Conservation (phyloP, 2,888 invertebrate genomes). For the Plemyria rubiginata region DNA sequence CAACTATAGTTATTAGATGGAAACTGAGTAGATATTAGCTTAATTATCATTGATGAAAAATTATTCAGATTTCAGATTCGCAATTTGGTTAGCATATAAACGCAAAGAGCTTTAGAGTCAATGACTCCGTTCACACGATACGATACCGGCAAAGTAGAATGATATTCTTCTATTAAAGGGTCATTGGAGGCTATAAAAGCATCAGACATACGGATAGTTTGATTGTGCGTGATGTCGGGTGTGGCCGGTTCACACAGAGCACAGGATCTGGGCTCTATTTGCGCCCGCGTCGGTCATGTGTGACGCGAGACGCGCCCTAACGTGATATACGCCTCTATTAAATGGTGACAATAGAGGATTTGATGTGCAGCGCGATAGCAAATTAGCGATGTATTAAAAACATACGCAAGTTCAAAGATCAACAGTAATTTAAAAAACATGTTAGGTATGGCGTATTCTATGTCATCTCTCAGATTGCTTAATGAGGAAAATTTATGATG, state of each 20-base stretch:
- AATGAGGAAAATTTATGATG: too few relatives aligned
- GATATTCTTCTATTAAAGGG: conserved; percentile 43
- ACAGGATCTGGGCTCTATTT: conserved; percentile 84
- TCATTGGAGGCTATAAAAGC: conserved; percentile 34
- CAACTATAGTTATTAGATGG: not conserved
- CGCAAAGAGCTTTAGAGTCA: conserved; percentile 33
- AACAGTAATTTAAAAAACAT: conserved; percentile 2
- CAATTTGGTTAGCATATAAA: conserved; percentile 28
- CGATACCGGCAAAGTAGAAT: conserved; percentile 32
- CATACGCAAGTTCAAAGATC: conserved; percentile 23
- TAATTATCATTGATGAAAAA: conserved; percentile 4
- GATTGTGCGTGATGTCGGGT: conserved; percentile 59
- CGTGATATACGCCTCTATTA: conserved; percentile 53
- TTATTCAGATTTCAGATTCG: conserved; percentile 30
- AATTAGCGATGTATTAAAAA: conserved; percentile 29
- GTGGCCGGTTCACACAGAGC: conserved; percentile 70
- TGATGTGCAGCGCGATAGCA: conserved; percentile 35
- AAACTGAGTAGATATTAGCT: conserved; percentile 1
- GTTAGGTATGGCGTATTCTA: not conserved
- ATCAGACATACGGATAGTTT: conserved; percentile 47
- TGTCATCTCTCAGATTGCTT: not conserved
- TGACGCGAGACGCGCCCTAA: conserved; percentile 65
- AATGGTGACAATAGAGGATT: conserved; percentile 37
- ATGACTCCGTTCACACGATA: conserved; percentile 40
- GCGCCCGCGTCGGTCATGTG: conserved; percentile 70